Conservation (phyloP, 1,140 invertebrate species). For the Caenorhabditis inopinata region DNA sequence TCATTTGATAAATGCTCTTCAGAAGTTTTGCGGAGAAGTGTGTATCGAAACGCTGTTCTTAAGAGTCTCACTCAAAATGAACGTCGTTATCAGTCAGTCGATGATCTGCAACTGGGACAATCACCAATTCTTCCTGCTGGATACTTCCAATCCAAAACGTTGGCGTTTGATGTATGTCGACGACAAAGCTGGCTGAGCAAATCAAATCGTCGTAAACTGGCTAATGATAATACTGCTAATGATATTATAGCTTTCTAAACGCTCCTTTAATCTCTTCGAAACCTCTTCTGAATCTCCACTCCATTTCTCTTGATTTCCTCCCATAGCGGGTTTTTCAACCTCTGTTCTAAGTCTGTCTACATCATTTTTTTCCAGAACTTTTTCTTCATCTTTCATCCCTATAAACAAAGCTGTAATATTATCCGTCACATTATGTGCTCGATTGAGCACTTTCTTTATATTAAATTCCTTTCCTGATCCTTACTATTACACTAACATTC, state of each 20-base stretch:
- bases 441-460: too few relatives aligned
- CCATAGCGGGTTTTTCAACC: neutral
- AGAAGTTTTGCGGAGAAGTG: neutral
- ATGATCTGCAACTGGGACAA: neutral
- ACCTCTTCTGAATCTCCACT: neutral
- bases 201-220: too few relatives aligned
- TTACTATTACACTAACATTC: too few relatives aligned
- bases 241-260: too few relatives aligned
- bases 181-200: neutral
- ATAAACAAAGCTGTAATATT: too few relatives aligned
- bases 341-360: neutral
- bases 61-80: neutral
- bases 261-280: neutral
- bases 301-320: neutral
- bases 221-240: too few relatives aligned
- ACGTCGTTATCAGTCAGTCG: neutral
- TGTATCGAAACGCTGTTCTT: neutral
- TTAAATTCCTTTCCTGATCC: too few relatives aligned
- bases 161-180: neutral
- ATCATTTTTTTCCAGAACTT: too few relatives aligned
- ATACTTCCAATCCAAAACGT: neutral
- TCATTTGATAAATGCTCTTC: neutral
- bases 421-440: too few relatives aligned
- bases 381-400: neutral
- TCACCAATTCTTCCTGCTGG: conserved; percentile 6